Evolutionary conservation across 1,140 invertebrate species (phyloP), one percentile per base, ranked within the genome.

Genomic region (Heliconius hewitsoni): DNA sequence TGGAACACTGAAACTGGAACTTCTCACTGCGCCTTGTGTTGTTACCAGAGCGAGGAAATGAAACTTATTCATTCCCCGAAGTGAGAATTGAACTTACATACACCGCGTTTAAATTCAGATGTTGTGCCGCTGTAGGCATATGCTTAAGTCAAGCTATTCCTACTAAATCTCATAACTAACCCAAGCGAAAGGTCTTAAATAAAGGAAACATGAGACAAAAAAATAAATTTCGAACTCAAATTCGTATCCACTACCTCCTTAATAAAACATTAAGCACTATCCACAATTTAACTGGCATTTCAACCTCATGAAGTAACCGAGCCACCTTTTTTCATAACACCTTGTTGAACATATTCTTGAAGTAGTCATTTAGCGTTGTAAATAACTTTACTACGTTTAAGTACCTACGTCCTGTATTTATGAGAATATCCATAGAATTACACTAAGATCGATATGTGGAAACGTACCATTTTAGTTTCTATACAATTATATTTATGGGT

Each of bases 341-440:
- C 60, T 66, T 66, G 60, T 66, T 66, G 27, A 30, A 27, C 60
- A 30, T 66, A 66, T 66, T 30, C 19, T 66, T 16, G 60, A 66
- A 66, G 60, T 66, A 66, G 60, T 66, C 60, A 66, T 66, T 66
- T 66, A 30, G 23, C 27, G 60, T 66, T 27, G 60, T 66, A 66
- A 66, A 66, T 66, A 66, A 66, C 27, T 66, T 66, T 66, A 66
- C 60, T 66, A 30, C 60, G 23, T 66, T 66, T 30, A 66, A 66
- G 13, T 27, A 66, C 42, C 13, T 46, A 46, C 13, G n/a, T 66
- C 23, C 60, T 66, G 55, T 57, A 66, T 30, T 66, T 66, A 66
- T 30, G 23, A 16, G 19, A 66, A 66, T 66, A 66, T 23, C 11
- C 11, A 66, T 66, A 9, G 27, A 30, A 30, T 66, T n/a, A 30